Percentiles rank a stretch among this genome's conserved stretches.
phyloP scores from a whole-genome alignment of 2,797 vertebrate species.

The Aythya fuligula region DNA sequence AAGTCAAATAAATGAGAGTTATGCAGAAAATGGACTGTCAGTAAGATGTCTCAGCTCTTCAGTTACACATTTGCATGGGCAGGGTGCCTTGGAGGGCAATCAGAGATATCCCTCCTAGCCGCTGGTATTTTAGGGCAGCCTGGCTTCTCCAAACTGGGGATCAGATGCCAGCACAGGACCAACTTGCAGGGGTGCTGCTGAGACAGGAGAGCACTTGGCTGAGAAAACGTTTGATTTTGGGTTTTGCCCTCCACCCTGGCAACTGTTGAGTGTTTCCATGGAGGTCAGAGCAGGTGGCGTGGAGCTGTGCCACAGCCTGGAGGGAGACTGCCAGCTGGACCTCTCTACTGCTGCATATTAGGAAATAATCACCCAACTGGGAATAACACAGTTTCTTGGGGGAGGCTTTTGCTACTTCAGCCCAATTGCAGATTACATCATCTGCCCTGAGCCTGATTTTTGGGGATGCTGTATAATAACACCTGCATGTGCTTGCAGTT shows the following conservation, averaged over 20 bases:
- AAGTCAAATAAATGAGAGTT: neutral
- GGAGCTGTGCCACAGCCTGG: neutral
- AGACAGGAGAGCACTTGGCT: rapidly evolving
- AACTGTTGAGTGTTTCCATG: neutral
- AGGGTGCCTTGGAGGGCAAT: neutral
- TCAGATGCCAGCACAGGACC: rapidly evolving
- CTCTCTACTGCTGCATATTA: neutral
- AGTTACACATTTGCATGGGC: rapidly evolving
- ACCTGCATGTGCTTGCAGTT: neutral
- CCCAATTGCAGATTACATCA: neutral
- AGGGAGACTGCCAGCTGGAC: neutral
- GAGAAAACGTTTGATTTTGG: neutral
- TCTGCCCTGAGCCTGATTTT: neutral
- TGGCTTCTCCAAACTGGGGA: rapidly evolving
- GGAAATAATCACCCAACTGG: neutral
- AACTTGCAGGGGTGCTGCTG: rapidly evolving
- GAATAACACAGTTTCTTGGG: neutral
- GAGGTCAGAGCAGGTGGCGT: rapidly evolving
- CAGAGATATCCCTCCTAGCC: rapidly evolving
- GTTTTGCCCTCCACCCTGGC: neutral
- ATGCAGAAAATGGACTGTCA: neutral
- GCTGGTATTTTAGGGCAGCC: rapidly evolving
- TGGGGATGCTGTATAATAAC: neutral
- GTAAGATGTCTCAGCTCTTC: neutral
- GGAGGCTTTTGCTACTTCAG: neutral